These are phyloP conservation scores for Epistrophella euchroma DNA, from an alignment of 2,888 invertebrate species.

Conservation along the genomic window DNA sequence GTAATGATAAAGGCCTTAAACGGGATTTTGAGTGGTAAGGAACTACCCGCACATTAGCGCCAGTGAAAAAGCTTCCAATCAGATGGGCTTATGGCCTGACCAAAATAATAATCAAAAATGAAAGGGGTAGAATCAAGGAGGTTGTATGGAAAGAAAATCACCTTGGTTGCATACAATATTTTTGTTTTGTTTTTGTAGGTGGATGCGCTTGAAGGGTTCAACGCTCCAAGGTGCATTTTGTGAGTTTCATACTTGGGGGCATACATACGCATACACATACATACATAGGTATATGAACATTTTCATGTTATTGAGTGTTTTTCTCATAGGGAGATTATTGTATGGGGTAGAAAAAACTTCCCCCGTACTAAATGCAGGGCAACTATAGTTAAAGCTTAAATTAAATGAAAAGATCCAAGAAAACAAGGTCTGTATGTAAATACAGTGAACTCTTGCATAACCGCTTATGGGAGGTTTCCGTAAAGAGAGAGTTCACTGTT, in stretches of 20 bases:
- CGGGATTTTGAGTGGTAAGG: not conserved
- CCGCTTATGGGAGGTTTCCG: too few species aligned
- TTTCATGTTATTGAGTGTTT: not conserved
- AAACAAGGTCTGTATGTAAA: too few species aligned
- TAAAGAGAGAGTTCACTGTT: too few species aligned
- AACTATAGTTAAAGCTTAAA: not conserved
- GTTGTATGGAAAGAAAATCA: conserved; percentile 37
- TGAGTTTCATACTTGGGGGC: conserved; percentile 1
- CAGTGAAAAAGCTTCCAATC: conserved; percentile 1
- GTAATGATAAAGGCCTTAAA: not conserved
- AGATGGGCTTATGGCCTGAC: conserved; percentile 4
- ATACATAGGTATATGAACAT: not conserved
- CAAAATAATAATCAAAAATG: not conserved
- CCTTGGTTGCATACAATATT: conserved; percentile 48
- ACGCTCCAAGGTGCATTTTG: conserved; percentile 53
- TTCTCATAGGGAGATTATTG: not conserved
- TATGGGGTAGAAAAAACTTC: not conserved
- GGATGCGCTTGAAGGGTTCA: conserved; percentile 58
- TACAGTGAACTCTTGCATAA: too few species aligned
- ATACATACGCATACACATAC: not conserved
- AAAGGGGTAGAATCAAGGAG: conserved; percentile 36
- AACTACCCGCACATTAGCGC: not conserved
- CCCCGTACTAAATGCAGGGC: too few species aligned
- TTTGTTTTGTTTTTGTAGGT: not conserved
- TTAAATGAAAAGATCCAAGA: not conserved